These are phyloP conservation scores for Aplysina aerophoba DNA, from an alignment of 37 sponge, comb jelly and placozoan species.

Conservation along the genomic window DNA sequence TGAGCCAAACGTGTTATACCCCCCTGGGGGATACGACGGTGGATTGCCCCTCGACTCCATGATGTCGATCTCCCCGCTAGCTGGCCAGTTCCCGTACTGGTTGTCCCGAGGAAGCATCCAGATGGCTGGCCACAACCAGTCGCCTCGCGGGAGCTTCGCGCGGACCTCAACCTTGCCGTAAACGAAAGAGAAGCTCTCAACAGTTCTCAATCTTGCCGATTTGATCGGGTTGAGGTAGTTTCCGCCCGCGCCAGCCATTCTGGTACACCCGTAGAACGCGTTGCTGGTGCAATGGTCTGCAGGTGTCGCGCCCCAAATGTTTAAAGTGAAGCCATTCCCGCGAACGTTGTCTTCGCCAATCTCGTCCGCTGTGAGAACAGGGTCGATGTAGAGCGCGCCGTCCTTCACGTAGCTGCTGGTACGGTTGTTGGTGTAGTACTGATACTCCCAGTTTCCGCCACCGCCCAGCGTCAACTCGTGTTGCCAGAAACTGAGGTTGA, in stretches of 20 bases:
- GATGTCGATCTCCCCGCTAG: slow-evolving; percentile 84
- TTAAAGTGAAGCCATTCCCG: slow-evolving; percentile 42
- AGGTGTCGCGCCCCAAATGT: slow-evolving; percentile 79
- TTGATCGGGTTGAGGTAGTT: slow-evolving; percentile 79
- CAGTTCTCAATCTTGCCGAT: slow-evolving; percentile 73
- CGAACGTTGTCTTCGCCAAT: slow-evolving; percentile 64
- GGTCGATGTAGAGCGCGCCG: slow-evolving; percentile 72
- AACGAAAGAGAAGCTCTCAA: slow-evolving; percentile 63
- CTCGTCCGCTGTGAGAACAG: slow-evolving; percentile 66
- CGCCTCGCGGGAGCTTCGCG: slow-evolving; percentile 70
- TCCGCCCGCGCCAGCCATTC: slow-evolving; percentile 65
- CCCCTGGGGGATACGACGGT: slow-evolving; percentile 70
- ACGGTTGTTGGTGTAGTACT: slow-evolving; percentile 72
- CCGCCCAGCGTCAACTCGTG: slow-evolving; percentile 73
- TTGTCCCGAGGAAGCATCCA: slow-evolving; percentile 73
- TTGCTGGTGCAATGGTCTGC: slow-evolving; percentile 68
- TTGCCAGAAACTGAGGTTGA: slow-evolving; percentile 72
- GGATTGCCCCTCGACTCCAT: slow-evolving; percentile 79
- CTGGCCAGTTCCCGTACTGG: slow-evolving; percentile 82
- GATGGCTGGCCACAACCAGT: slow-evolving; percentile 86
- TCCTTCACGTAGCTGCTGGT: slow-evolving; percentile 76
- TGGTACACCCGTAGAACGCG: slow-evolving; percentile 64
- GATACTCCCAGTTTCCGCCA: slow-evolving; percentile 80
- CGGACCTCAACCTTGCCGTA: slow-evolving; percentile 76
- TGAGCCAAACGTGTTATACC: slow-evolving; percentile 60